Evolutionary conservation across 2,113 vertebrate genomes (phyloP).

Genomic region (Colius striatus): DNA sequence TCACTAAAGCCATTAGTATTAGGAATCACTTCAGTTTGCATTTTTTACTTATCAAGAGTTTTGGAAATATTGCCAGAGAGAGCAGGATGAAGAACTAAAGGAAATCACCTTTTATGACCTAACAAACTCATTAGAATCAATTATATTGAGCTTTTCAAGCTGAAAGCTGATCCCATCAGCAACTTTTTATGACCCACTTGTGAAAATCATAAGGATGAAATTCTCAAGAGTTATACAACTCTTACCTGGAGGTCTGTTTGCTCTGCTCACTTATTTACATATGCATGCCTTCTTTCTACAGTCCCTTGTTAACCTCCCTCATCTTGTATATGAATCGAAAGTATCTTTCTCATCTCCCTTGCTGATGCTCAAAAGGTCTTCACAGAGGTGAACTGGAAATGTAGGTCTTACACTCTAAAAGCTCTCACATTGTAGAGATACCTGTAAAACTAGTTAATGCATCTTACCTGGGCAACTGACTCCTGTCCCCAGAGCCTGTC

Average conservation of each 20-base stretch:
- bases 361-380: background rate
- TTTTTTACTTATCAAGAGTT: background rate
- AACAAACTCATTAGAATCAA: constrained; percentile 23
- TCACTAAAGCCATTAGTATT: constrained; percentile 53
- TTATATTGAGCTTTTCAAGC: background rate
- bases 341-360: background rate
- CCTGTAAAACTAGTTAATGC: background rate
- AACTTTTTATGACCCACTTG: background rate
- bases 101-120: constrained; percentile 14
- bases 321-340: background rate
- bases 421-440: background rate
- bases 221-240: background rate
- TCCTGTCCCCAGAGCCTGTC: background rate
- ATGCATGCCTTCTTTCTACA: background rate
- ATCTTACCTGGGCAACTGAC: background rate
- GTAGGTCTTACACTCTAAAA: background rate
- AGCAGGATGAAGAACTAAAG: background rate
- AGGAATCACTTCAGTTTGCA: background rate
- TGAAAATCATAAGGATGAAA: background rate
- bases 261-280: background rate
- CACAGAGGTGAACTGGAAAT: background rate
- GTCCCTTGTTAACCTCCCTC: background rate
- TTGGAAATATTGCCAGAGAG: background rate
- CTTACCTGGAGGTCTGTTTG: background rate
- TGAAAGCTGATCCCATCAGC: constrained; percentile 3